Evolutionary conservation across 2,888 invertebrate genomes (phyloP).

Genomic region (Plebejus anna): DNA sequence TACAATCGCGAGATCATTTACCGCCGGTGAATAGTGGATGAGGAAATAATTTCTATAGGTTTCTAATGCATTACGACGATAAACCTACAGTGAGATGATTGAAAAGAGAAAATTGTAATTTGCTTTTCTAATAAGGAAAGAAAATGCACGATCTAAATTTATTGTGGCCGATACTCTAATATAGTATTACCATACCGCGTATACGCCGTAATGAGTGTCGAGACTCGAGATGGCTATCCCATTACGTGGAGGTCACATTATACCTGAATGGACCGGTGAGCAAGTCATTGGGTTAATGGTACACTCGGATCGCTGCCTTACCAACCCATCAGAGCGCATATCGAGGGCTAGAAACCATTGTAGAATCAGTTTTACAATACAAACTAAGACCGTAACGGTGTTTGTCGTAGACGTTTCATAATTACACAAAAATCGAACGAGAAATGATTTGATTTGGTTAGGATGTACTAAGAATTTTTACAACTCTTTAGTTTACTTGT

Average conservation of each 20-base stretch:
- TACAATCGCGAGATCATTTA: neutral
- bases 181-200: constrained; percentile 25
- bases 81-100: constrained; percentile 16
- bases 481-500: no score
- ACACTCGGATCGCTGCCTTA: constrained; percentile 58
- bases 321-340: constrained; percentile 51
- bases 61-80: constrained; percentile 19
- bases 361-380: constrained; percentile 41
- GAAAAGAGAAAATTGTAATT: constrained; percentile 19
- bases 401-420: constrained; percentile 31
- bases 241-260: constrained; percentile 43
- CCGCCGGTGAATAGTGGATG: neutral
- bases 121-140: constrained; percentile 10
- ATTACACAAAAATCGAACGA: neutral
- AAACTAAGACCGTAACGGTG: constrained; percentile 39
- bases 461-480: no score
- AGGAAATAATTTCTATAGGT: constrained; percentile 24
- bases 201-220: constrained; percentile 8
- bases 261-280: constrained; percentile 59
- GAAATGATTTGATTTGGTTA: neutral
- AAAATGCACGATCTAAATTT: constrained; percentile 17
- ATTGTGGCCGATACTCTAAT: constrained; percentile 23
- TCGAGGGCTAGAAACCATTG: constrained; percentile 41
- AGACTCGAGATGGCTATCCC: constrained; percentile 34
- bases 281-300: constrained; percentile 74